Evolutionary conservation across 1,140 invertebrate genomes (phyloP).

Genomic region (Atopsyche davidsoni): DNA sequence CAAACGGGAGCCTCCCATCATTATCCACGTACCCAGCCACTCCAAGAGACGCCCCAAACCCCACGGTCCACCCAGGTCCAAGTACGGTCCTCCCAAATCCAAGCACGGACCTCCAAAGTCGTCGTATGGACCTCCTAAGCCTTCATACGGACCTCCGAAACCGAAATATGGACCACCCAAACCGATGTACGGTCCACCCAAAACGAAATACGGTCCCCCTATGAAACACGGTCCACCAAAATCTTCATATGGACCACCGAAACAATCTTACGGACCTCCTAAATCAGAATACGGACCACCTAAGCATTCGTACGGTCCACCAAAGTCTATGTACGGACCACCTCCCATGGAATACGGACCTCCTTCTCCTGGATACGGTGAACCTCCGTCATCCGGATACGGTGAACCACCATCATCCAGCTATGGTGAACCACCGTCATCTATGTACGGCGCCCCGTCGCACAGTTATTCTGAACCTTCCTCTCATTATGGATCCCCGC

Average conservation of each 20-base stretch:
- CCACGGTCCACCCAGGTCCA: conserved; percentile 19
- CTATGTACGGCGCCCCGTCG: conserved; percentile 17
- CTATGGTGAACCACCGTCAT: conserved; percentile 4
- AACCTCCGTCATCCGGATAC: conserved; percentile 9
- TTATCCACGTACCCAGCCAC: conserved; percentile 15
- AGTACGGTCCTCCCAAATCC: conserved; percentile 24
- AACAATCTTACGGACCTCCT: conserved; percentile 21
- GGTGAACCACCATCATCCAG: conserved; percentile 9
- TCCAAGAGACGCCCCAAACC: conserved; percentile 28
- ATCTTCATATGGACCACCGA: conserved; percentile 24
- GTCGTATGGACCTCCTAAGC: conserved; percentile 31
- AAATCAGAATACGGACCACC: conserved; percentile 27
- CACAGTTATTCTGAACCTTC: conserved; percentile 17
- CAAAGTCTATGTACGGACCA: conserved; percentile 22
- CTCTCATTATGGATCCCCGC: conserved; percentile 13
- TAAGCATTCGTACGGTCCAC: conserved; percentile 25
- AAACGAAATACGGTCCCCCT: conserved; percentile 32
- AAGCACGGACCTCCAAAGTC: conserved; percentile 31
- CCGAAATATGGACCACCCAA: conserved; percentile 23
- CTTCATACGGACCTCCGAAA: conserved; percentile 32
- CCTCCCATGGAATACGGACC: conserved; percentile 28
- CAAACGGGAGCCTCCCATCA: conserved; percentile 25
- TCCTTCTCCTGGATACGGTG: conserved; percentile 18
- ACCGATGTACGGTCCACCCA: conserved; percentile 32
- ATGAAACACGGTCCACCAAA: conserved; percentile 32